A percentile compares a stretch with the other conserved stretches of the same genome.
Conservation (phyloP, 1,140 invertebrate genomes). For the Mycetomoellerius zeteki region DNA sequence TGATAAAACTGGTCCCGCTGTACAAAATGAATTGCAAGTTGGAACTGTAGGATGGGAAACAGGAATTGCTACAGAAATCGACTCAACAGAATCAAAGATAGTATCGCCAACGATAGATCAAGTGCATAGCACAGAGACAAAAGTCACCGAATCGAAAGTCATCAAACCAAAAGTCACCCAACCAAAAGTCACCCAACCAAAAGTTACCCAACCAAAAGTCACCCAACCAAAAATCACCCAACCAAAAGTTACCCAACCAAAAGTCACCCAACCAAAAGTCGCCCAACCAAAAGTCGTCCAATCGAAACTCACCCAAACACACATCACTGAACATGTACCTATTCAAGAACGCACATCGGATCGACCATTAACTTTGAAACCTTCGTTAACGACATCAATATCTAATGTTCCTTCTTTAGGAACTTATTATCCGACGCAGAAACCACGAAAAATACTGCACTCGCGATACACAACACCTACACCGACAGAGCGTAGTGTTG, state of each 20-base stretch:
- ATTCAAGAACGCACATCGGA: background rate
- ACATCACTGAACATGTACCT: background rate
- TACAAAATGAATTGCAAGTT: no score
- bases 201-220: background rate
- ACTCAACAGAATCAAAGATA: background rate
- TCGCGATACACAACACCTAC: background rate
- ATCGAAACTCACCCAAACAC: background rate
- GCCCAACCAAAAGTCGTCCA: background rate
- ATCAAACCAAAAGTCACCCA: background rate
- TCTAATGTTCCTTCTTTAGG: background rate
- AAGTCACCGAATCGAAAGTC: background rate
- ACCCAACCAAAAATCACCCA: background rate
- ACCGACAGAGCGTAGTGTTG: background rate
- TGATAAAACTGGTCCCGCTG: background rate
- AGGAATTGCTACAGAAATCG: background rate
- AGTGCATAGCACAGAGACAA: background rate
- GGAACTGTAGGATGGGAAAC: background rate
- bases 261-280: background rate
- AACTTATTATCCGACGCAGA: background rate
- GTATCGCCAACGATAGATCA: background rate
- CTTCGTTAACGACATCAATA: background rate
- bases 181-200: background rate
- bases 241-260: background rate
- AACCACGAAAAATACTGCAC: background rate
- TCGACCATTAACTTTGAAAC: background rate